Evolutionary conservation across 2,888 invertebrate genomes (phyloP), one percentile per base, ranked within the genome.

Genomic region (Synanthedon myopaeformis): DNA sequence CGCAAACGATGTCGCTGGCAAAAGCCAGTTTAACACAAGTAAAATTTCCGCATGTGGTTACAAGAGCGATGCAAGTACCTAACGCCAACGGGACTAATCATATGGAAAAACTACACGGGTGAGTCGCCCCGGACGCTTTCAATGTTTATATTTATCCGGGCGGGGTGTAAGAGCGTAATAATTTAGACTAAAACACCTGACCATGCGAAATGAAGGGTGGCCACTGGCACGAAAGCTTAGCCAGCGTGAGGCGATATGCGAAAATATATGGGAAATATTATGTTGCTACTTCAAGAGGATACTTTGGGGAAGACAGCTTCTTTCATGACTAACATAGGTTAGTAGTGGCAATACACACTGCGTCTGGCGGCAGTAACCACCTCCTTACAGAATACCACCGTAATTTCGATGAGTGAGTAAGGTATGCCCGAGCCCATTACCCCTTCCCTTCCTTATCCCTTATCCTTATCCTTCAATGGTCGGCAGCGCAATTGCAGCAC

Each of bases 121-220:
- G 80, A 74, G 68, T 77, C 76, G 75, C 71, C 74, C 77, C 70
- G 69, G 67, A 64, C 61, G 59, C 63, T 59, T 60, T 54, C 58
- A 23, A 49, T 58, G 56, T 57, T 62, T 63, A 66, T 66, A 62
- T 63, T 60, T 66, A 61, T 54, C 59, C 63, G 35, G 35, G 35
- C 61, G 63, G 59, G 61, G 56, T 54, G 58, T 55, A 55, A 54
- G 57, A 64, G 12, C 45, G 45, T 35, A 14, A 45, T n/a, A 45
- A 45, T 45, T 45, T 14, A 45, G 13, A 45, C 45, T 45, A 45
- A n/a, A 45, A 45, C 14, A 45, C 45, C 14, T 45, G 45, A 45
- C 45, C 45, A 45, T 45, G 45, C 45, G 14, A 45, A 13, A 14
- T 14, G 13, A 45, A 45, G 45, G 45, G 45, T 45, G 45, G 45